These are phyloP conservation scores for Drosophila parvula DNA, from an alignment of 1,140 invertebrate species.

Conservation along the genomic window DNA sequence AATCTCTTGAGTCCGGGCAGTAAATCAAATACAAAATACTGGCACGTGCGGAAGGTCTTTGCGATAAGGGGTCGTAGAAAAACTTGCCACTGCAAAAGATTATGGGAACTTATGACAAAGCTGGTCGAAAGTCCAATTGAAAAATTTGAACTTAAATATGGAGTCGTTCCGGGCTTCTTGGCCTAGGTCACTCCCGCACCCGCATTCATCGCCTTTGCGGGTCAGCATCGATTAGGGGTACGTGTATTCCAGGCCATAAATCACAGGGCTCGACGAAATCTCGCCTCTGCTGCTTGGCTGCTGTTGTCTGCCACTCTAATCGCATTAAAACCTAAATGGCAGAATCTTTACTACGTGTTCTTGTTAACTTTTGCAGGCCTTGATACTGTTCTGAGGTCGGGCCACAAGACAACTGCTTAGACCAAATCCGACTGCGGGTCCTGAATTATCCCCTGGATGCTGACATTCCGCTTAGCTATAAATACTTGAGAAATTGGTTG, in stretches of 20 bases:
- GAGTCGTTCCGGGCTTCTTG: constrained; percentile 6
- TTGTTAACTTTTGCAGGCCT: constrained; percentile 68
- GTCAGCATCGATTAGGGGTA: constrained; percentile 60
- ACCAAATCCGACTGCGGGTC: background rate
- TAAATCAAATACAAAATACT: constrained; percentile 79
- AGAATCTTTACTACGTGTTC: constrained; percentile 78
- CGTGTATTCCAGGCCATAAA: constrained; percentile 66
- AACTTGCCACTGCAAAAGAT: constrained; percentile 53
- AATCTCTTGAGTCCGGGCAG: constrained; percentile 60
- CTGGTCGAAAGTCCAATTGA: constrained; percentile 77
- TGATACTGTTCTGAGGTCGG: constrained; percentile 2
- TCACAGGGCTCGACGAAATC: constrained; percentile 54
- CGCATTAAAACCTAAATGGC: constrained; percentile 76
- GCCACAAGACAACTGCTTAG: constrained; percentile 18
- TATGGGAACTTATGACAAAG: constrained; percentile 71
- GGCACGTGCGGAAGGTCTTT: constrained; percentile 55
- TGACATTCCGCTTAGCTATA: constrained; percentile 38
- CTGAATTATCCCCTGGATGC: constrained; percentile 26
- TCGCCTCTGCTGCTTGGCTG: constrained; percentile 8
- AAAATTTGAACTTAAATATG: constrained; percentile 76
- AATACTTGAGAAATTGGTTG: constrained; percentile 34
- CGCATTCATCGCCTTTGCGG: constrained; percentile 8
- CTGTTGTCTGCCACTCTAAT: constrained; percentile 69
- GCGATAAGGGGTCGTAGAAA: constrained; percentile 41
- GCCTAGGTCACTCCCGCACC: background rate